Evolutionary conservation across 2,797 vertebrate genomes (phyloP), one percentile per base, ranked within the genome.

Genomic region (Setipinna tenuifilis): DNA sequence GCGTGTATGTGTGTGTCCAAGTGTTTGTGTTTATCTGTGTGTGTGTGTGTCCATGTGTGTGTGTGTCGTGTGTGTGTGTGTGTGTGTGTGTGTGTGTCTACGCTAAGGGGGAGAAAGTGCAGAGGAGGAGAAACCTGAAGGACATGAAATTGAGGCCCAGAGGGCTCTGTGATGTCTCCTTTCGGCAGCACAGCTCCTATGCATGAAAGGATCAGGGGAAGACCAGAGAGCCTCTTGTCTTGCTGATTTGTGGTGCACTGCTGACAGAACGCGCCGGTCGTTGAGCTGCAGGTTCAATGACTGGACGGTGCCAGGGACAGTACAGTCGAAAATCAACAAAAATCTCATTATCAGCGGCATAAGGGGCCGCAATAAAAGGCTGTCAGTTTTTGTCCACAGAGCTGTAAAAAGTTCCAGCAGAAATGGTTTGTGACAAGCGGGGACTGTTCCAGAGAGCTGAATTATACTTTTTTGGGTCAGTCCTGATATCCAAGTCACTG

Each of bases 241-340:
- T 44, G 71, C 6, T 21, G 71, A 78, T 78, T 78, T 78, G 71
- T 44, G 19, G 16, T 19, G 17, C 19, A 41, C 31, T 78, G 71
- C 35, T 78, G 16, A 21, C 35, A 78, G 35, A 44, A 16, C 7
- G 19, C 16, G 19, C 6, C 35, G 41, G 35, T 78, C 44, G 71
- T 44, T 78, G 35, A 44, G 17, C 71, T 9, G 31, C 35, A 16
- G 35, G 19, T 78, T 78, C 71, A 75, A 82, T 54, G 57, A 57
- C 81, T 65, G 57, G 62, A 35, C 21, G 88, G 89, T 82, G 87
- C 81, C 81, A 84, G 84, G 87, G 87, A 86, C 87, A 86, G 68
- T 12, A 41, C 68, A 35, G 41, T 14, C 41, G 35, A 78, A 78
- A 78, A 78, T 78, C 71, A 78, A 78, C 71, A 78, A 78, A 78